Base-by-base conservation (phyloP, 2,888 invertebrate species). In the Epirrhoe alternata region DNA sequence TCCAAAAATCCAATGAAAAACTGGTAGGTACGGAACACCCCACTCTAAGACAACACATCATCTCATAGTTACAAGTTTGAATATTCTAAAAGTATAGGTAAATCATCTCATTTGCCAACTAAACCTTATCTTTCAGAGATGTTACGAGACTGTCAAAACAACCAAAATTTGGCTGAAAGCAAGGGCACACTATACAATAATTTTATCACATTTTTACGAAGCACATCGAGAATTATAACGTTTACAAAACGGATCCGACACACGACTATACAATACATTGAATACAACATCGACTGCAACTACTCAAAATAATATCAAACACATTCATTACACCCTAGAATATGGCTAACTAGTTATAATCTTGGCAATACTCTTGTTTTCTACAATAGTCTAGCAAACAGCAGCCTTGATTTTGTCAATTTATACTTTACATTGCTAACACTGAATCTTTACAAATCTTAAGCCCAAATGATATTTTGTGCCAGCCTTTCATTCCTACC, bases 351-450 rank as follows among this genome's bases (percentile, higher is more conserved):
- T 71, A 70, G 68, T 73, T 66, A 74, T 72, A 74, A 78, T 76
- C 76, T 81, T 78, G 77, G 80, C 81, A 75, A 75, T 71, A 72
- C 70, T 75, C 75, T 72, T 69, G 64, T 74, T 73, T 81, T 74
- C 69, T 71, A 81, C 74, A 74, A 72, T 77, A 81, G 72, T 77
- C 78, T 83, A 85, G 78, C 82, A 81, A 83, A 80, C 78, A 79
- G 81, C 86, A 86, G 87, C 87, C 87, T 87, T 85, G 80, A 78
- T 84, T 83, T 80, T 80, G 74, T 78, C 77, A 79, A 81, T 76
- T 77, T 77, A 78, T 76, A 74, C 72, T 72, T 71, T 76, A 75
- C 68, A 73, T 73, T 56, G 73, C 80, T 80, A 80, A 83, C 79
- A 86, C 77, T 68, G 74, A 79, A 71, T 69, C 52, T 69, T 78